Conservation (phyloP, 2,797 vertebrate species). For the Peromyscus nudipes region DNA sequence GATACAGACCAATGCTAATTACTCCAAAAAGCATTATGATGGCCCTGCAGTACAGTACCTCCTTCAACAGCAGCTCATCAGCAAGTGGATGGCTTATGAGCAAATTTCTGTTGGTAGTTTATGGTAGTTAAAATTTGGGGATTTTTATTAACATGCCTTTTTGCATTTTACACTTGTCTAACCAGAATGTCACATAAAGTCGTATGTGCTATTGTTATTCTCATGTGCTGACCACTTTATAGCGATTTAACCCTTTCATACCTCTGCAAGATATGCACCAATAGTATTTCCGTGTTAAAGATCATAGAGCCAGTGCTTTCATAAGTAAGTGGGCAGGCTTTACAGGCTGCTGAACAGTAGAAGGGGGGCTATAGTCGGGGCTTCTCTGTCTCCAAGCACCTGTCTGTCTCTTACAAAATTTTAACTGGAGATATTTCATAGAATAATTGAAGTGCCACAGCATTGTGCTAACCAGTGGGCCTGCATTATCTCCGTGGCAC, state of each 20-base stretch:
- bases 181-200: background rate
- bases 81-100: background rate
- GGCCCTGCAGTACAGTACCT: background rate
- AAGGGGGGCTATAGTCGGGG: background rate
- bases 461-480: background rate
- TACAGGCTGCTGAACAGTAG: background rate
- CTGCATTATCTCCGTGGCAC: background rate
- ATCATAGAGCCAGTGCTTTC: background rate
- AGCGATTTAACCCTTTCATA: background rate
- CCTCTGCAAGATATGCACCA: background rate
- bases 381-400: background rate
- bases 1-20: constrained; percentile 28
- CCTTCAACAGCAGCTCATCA: background rate
- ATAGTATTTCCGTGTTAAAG: background rate
- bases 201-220: background rate
- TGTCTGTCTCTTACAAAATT: background rate
- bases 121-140: background rate
- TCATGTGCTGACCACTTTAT: constrained; percentile 3
- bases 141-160: background rate
- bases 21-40: background rate
- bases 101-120: background rate
- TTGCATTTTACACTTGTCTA: constrained; percentile 3
- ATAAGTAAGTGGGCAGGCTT: background rate
- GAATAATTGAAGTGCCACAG: background rate
- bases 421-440: background rate